These are phyloP conservation scores for Rotaria magnacalcarata DNA, from an alignment of 2,888 invertebrate species.

Conservation along the genomic window DNA sequence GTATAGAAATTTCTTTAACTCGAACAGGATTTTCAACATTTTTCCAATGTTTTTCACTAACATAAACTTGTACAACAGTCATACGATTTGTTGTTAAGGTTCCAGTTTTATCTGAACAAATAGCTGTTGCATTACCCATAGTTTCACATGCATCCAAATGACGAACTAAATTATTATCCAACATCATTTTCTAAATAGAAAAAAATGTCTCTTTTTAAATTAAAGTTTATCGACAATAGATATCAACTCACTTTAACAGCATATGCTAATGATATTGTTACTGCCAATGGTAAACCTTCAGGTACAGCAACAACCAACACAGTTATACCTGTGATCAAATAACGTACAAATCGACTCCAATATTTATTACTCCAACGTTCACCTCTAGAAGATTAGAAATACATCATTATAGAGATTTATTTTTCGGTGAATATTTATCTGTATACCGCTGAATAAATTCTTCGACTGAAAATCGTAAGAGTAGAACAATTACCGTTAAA, in stretches of 20 bases:
- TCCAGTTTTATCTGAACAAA: constrained; percentile 46
- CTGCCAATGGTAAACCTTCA: constrained; percentile 94
- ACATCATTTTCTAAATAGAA: constrained; percentile 85
- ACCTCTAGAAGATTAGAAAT: too few relatives aligned
- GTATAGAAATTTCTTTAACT: constrained; percentile 50
- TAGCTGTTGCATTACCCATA: constrained; percentile 62
- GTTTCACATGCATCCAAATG: constrained; percentile 99
- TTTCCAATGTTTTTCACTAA: constrained; percentile 24
- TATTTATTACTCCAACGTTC: background rate
- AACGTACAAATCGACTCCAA: constrained; percentile 63
- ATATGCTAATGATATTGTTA: constrained; percentile 94
- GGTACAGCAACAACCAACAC: constrained; percentile 98
- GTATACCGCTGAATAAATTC: too few relatives aligned
- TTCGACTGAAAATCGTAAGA: too few relatives aligned
- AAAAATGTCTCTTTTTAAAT: background rate
- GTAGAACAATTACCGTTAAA: too few relatives aligned
- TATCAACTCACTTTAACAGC: constrained; percentile 73
- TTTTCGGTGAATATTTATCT: too few relatives aligned
- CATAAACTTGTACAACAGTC: constrained; percentile 44
- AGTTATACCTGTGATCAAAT: constrained; percentile 98
- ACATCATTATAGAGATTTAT: too few relatives aligned
- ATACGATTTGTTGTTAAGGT: constrained; percentile 47
- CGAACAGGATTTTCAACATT: background rate
- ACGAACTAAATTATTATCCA: constrained; percentile 96
- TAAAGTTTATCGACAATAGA: too few relatives aligned